Evolutionary conservation across 2,888 invertebrate genomes (phyloP), one percentile per base, ranked within the genome.

Genomic region (Drepana falcataria): DNA sequence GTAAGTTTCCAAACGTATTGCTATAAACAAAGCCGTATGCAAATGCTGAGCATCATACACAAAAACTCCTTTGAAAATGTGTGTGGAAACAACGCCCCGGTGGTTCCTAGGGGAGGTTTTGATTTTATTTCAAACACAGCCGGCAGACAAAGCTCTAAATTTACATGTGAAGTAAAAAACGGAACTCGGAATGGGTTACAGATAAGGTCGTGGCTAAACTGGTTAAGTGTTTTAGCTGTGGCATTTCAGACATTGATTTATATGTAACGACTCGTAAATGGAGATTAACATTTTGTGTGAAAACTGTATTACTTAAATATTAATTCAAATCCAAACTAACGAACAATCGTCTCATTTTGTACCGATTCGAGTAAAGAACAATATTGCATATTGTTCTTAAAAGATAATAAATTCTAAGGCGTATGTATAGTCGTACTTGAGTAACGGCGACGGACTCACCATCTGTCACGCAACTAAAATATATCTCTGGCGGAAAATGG

Each of bases 141-240:
- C 41, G 21, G 37, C 41, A 40, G n/a, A 51, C 51, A 51, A 41
- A 40, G 49, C 51, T 37, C 33, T 7, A 40, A 51, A 51, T 51
- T 51, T 51, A 51, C 51, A 51, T 34, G 51, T 51, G 41, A 40
- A 51, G 51, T n/a, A 33, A 41, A 49, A 51, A 51, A 40, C 34
- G 6, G 40, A 40, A 44, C 40, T 51, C 34, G 34, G 40, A 34
- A 21, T 49, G 34, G 33, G 37, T 37, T 33, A 51, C 7, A 34
- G 34, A 49, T 40, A 33, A 37, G 49, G 37, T 49, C 33, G 35
- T 2, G 7, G 40, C 49, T 6, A 9, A 60, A 55, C 56, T 63
- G 68, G 71, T 72, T 70, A 68, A 65, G 61, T 64, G 60, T 47
- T 56, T 64, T 66, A 67, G 68, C 72, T 71, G 68, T 66, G 66